Percentiles rank a stretch among this genome's conserved stretches.
These are phyloP conservation scores for Tetranychus piercei DNA, from an alignment of 2,888 invertebrate species.

Conservation along the genomic window DNA sequence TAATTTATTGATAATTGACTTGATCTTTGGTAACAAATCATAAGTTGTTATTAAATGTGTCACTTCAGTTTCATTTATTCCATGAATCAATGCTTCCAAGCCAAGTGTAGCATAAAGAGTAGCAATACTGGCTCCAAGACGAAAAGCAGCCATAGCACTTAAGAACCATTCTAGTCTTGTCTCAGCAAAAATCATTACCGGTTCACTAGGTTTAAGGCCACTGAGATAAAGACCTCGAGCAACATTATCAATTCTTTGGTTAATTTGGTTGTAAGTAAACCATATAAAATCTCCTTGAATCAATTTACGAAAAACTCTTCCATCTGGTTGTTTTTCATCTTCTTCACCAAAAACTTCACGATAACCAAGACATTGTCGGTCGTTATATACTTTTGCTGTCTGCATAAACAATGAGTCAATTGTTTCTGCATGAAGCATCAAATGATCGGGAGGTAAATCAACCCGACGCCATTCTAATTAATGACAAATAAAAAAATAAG, in stretches of 20 bases:
- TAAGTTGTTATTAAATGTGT: constrained; percentile 77
- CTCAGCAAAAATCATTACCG: constrained; percentile 86
- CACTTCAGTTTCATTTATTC: constrained; percentile 89
- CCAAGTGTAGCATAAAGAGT: constrained; percentile 93
- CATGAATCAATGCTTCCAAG: constrained; percentile 48
- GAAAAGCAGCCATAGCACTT: constrained; percentile 85
- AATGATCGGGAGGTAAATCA: constrained; percentile 14
- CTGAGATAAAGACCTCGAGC: constrained; percentile 64
- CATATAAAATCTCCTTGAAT: constrained; percentile 82
- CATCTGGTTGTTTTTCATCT: constrained; percentile 82
- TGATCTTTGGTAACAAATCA: constrained; percentile 72
- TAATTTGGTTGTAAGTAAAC: constrained; percentile 61
- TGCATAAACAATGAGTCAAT: constrained; percentile 51
- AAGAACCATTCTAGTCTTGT: constrained; percentile 96
- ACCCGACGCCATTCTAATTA: neutral
- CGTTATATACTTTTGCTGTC: constrained; percentile 55
- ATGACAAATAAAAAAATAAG: neutral
- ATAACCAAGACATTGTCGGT: constrained; percentile 81
- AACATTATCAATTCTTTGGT: constrained; percentile 53
- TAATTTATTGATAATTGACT: constrained; percentile 44
- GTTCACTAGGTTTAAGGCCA: constrained; percentile 51
- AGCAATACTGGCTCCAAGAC: constrained; percentile 53
- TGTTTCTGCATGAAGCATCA: constrained; percentile 28
- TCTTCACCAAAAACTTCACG: constrained; percentile 75
- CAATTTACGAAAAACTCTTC: constrained; percentile 86